Conservation (phyloP, 2,888 invertebrate genomes). For the Helleia helle region DNA sequence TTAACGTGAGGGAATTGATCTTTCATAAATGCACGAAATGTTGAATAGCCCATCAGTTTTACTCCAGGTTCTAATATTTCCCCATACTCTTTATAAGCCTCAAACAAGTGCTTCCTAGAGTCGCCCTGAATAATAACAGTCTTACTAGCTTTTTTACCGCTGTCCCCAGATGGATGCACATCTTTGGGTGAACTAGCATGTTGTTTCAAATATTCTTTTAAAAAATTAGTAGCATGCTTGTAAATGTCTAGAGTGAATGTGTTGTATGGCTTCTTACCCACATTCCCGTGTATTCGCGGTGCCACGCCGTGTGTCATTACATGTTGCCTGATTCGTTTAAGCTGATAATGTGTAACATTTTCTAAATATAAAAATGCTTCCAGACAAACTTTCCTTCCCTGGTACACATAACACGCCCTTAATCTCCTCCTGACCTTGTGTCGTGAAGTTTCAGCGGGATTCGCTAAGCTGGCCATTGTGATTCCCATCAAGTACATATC, state of each 20-base stretch:
- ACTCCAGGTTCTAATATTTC: conserved; percentile 79
- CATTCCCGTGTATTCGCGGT: conserved; percentile 84
- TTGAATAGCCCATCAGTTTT: conserved; percentile 86
- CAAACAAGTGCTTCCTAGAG: conserved; percentile 80
- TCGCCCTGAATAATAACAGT: conserved; percentile 68
- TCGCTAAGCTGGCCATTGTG: conserved; percentile 85
- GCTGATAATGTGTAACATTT: conserved; percentile 85
- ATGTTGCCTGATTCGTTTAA: conserved; percentile 84
- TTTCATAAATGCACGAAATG: conserved; percentile 86
- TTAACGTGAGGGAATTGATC: conserved; percentile 86
- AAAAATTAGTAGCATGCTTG: conserved; percentile 83
- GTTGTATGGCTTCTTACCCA: conserved; percentile 86
- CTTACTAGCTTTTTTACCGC: conserved; percentile 65
- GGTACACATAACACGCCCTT: conserved; percentile 84
- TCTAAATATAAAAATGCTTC: conserved; percentile 86
- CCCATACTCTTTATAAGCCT: conserved; percentile 82
- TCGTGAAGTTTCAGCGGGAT: conserved; percentile 80
- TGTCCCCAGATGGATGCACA: conserved; percentile 55
- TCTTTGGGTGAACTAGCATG: conserved; percentile 75
- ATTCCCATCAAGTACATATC: conserved; percentile 92
- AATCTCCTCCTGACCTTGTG: conserved; percentile 82
- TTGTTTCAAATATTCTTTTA: conserved; percentile 81
- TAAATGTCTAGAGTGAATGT: conserved; percentile 86
- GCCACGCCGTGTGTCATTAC: conserved; percentile 86
- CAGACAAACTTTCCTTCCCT: conserved; percentile 83